A percentile compares a stretch with the other conserved stretches of the same genome.
Evolutionary conservation across 2,797 vertebrate genomes (phyloP).

Genomic region (Gymnopithys bicolor): DNA sequence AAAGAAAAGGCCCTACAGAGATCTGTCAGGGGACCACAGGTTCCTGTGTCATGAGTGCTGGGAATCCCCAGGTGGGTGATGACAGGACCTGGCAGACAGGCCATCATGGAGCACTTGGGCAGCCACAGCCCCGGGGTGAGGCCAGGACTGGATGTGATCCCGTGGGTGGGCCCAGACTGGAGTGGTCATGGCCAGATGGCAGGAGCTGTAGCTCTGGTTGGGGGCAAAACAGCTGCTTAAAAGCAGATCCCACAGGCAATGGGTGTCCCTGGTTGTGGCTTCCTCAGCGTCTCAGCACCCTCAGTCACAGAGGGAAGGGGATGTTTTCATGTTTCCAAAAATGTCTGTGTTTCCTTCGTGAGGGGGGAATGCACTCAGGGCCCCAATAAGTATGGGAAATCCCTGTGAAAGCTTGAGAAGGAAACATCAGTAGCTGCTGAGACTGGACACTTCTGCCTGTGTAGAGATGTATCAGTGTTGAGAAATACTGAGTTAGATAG

Average conservation of each 20-base stretch:
- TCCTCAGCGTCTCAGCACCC: too few relatives aligned
- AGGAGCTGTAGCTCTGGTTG: neutral
- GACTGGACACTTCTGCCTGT: neutral
- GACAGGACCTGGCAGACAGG: neutral
- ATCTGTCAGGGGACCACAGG: accelerated
- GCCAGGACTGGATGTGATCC: neutral
- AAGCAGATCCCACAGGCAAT: neutral
- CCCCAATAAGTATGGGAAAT: accelerated
- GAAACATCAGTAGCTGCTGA: accelerated
- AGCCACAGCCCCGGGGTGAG: accelerated
- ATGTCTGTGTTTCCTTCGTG: neutral
- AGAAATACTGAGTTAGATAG: neutral
- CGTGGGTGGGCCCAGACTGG: accelerated
- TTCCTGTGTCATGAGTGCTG: accelerated
- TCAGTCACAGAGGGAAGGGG: neutral
- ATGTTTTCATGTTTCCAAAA: neutral
- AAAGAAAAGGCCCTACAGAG: neutral
- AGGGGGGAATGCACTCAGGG: neutral
- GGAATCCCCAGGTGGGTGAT: accelerated
- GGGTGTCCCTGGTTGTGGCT: accelerated
- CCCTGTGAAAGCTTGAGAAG: neutral
- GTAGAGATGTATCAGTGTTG: neutral
- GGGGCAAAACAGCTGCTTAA: neutral
- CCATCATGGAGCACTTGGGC: accelerated
- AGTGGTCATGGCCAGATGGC: neutral